Percentiles rank a stretch among this genome's conserved stretches.
These are phyloP conservation scores for Megastigmus dorsalis DNA, from an alignment of 2,888 invertebrate species.

Conservation along the genomic window DNA sequence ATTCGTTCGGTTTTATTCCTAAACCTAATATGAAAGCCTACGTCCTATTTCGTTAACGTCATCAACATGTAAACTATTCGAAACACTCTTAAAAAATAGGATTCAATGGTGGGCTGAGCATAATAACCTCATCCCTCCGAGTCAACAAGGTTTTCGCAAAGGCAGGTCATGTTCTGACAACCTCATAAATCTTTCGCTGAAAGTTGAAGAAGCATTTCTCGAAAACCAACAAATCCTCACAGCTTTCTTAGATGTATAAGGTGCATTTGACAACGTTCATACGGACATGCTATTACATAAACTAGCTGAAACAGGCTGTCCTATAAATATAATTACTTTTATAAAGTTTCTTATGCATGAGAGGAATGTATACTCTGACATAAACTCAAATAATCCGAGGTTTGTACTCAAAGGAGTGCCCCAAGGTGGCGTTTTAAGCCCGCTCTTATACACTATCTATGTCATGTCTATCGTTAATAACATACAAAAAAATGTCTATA, in stretches of 20 bases:
- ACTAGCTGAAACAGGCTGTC: slow-evolving; percentile 4
- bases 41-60: slow-evolving; percentile 13
- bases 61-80: slow-evolving; percentile 19
- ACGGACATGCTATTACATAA: neutral
- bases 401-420: neutral
- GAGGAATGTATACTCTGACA: slow-evolving; percentile 7
- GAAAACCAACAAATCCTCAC: slow-evolving; percentile 1
- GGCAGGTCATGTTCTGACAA: neutral
- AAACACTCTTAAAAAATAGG: slow-evolving; percentile 4
- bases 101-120: slow-evolving; percentile 12
- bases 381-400: neutral
- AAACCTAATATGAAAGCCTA: neutral
- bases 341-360: neutral
- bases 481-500: neutral
- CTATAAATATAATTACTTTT: neutral
- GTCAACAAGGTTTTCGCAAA: slow-evolving; percentile 15
- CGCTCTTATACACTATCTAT: neutral
- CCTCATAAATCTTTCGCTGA: neutral
- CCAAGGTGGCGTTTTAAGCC: neutral
- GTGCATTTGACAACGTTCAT: slow-evolving; percentile 39
- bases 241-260: slow-evolving; percentile 9
- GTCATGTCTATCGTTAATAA: neutral
- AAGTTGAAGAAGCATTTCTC: slow-evolving; percentile 9
- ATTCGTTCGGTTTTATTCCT: neutral
- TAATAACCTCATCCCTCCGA: neutral